phyloP scores from a whole-genome alignment of 2,113 vertebrate species.

The Scartelaos histophorus region DNA sequence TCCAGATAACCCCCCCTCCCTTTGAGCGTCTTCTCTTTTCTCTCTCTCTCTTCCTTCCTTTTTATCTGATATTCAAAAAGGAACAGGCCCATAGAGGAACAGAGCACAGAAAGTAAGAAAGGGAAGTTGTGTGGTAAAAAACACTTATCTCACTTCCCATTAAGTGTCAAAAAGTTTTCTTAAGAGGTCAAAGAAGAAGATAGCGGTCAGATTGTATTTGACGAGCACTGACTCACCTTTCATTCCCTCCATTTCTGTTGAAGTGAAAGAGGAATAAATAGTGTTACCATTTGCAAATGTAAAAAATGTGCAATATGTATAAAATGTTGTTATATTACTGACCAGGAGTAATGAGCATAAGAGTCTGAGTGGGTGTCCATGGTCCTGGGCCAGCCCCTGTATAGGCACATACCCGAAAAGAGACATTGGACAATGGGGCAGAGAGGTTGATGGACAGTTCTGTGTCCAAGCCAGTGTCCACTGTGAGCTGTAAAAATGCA shows the following conservation, averaged over 20 bases:
- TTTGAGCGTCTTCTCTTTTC: constrained; percentile 40
- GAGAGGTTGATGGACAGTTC: constrained; percentile 80
- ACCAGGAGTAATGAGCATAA: constrained; percentile 70
- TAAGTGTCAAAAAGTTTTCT: constrained; percentile 30
- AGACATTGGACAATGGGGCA: constrained; percentile 77
- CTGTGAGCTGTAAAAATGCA: constrained; percentile 64
- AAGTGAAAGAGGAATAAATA: constrained; percentile 8
- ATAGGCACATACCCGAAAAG: constrained; percentile 82
- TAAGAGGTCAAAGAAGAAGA: constrained; percentile 19
- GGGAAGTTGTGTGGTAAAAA: constrained; percentile 31
- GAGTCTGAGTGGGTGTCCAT: constrained; percentile 79
- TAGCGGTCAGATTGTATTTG: constrained; percentile 5
- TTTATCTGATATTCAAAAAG: constrained; percentile 29
- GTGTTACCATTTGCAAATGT: neutral
- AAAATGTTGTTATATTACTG: constrained; percentile 27
- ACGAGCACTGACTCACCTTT: constrained; percentile 62
- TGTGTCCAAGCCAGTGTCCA: constrained; percentile 76
- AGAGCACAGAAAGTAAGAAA: constrained; percentile 45
- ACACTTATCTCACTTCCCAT: constrained; percentile 49
- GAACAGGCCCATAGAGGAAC: constrained; percentile 15
- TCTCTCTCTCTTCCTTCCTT: constrained; percentile 54
- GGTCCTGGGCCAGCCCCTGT: constrained; percentile 84
- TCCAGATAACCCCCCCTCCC: constrained; percentile 16
- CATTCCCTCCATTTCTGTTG: constrained; percentile 58
- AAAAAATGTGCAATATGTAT: neutral